These are phyloP conservation scores for Delphinapterus leucas DNA, from an alignment of 2,113 vertebrate species.

Conservation along the genomic window DNA sequence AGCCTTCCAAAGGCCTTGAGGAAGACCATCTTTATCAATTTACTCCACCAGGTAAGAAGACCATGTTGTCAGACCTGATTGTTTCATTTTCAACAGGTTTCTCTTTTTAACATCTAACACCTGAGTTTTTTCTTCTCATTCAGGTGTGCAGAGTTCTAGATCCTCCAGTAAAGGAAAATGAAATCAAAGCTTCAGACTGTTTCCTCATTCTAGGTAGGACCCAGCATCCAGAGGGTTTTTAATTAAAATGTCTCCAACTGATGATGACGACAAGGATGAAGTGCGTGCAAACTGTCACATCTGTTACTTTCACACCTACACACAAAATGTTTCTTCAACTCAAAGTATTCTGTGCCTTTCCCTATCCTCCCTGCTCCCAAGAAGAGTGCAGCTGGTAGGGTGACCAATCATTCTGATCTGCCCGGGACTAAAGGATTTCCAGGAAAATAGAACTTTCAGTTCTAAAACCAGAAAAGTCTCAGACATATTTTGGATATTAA, in stretches of 20 bases:
- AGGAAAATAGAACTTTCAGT: neutral
- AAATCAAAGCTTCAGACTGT: conserved; percentile 67
- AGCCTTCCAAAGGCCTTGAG: conserved; percentile 44
- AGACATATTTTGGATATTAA: neutral
- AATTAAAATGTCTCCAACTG: neutral
- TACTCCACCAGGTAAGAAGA: conserved; percentile 65
- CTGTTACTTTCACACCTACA: neutral
- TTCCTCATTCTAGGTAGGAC: conserved; percentile 73
- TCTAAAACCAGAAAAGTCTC: neutral
- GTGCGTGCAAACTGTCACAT: neutral
- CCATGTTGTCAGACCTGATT: neutral
- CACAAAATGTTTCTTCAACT: neutral
- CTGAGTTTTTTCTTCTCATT: neutral
- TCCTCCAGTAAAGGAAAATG: conserved; percentile 57
- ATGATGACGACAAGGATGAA: neutral
- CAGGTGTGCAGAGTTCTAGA: conserved; percentile 57
- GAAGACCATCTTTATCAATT: conserved; percentile 30
- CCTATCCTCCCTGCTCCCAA: neutral
- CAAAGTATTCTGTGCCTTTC: neutral
- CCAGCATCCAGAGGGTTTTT: neutral
- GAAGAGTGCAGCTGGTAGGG: rapidly evolving
- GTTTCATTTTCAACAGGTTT: neutral
- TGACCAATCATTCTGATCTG: neutral
- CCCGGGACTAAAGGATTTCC: neutral
- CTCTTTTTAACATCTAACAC: neutral